phyloP scores from a whole-genome alignment of 1,140 invertebrate species.

The Mylabris phalerata region DNA sequence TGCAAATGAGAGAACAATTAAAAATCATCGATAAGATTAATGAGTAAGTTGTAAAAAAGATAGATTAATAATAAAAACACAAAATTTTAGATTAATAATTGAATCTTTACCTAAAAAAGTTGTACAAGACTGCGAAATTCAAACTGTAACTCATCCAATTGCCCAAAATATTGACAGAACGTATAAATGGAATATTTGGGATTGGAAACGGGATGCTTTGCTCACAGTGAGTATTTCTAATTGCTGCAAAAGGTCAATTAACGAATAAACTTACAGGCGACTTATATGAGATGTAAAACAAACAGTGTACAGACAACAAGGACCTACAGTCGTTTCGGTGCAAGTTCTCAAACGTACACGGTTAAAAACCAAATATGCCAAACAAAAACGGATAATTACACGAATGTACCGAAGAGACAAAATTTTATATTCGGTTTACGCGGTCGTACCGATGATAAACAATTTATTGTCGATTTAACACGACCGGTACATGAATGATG shows the following conservation, averaged over 20 bases:
- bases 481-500: slow-evolving; percentile 31
- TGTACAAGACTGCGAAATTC: slow-evolving; percentile 52
- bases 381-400: slow-evolving; percentile 48
- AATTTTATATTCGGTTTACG: slow-evolving; percentile 51
- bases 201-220: slow-evolving; percentile 47
- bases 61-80: not conserved
- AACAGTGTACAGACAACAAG: slow-evolving; percentile 55
- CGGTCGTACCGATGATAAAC: slow-evolving; percentile 44
- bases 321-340: slow-evolving; percentile 46
- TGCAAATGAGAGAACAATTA: slow-evolving; percentile 50
- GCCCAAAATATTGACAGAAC: slow-evolving; percentile 55
- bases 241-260: not conserved
- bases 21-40: slow-evolving; percentile 41
- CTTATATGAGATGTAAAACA: slow-evolving; percentile 50
- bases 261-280: slow-evolving; percentile 42
- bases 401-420: slow-evolving; percentile 46
- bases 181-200: slow-evolving; percentile 74
- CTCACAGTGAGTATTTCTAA: slow-evolving; percentile 21
- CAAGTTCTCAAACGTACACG: slow-evolving; percentile 48
- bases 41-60: slow-evolving; percentile 18
- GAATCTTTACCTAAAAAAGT: not conserved
- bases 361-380: slow-evolving; percentile 46
- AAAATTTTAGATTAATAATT: not conserved
- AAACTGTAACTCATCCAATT: slow-evolving; percentile 64
- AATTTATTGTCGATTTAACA: slow-evolving; percentile 38